Evolutionary conservation across 2,113 vertebrate genomes (phyloP), one percentile per base, ranked within the genome.

Genomic region (Muntiacus muntjak): DNA sequence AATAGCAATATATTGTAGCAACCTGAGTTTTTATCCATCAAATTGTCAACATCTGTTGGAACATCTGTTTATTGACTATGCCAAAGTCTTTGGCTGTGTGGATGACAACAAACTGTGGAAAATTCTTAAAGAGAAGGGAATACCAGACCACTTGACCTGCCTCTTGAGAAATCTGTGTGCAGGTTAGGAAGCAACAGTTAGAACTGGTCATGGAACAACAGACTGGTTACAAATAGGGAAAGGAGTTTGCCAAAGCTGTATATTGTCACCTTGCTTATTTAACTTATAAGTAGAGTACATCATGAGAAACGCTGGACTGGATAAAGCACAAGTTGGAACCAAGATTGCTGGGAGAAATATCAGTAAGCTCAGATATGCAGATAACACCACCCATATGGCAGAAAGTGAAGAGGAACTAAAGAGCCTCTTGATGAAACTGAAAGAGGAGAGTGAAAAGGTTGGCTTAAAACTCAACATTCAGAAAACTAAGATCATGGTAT

Each of bases 191-290:
- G 17, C 4, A 36, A 36, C 4, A 71, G 17, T 36, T 71, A 71
- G n/a, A 71, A 71, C 64, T 21, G n/a, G 17, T 3, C 64, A 71
- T 71, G 17, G n/a, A 71, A 71, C n/a, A 36, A 71, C n/a, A 71
- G n/a, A 71, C n/a, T 71, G n/a, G 17, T 71, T 71, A 17, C n/a
- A 71, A 71, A 71, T 36, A 0, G 4, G 64, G 17, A 36, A 71
- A 71, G 0, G 64, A 36, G 17, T 21, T 1, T 2, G 0, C 36
- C 0, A 71, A 36, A 10, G 64, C n/a, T 67, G 4, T 67, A 36
- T 36, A 71, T 36, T 71, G n/a, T 71, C n/a, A 71, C n/a, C 9
- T 1, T 71, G n/a, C 64, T 36, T 71, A 71, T 21, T 71, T 71
- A 71, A 71, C 17, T 71, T 21, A 71, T 5, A 71, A 21, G n/a